Evolutionary conservation across 1,140 invertebrate genomes (phyloP), one percentile per base, ranked within the genome.

Genomic region (Lasioglossum baleicum): DNA sequence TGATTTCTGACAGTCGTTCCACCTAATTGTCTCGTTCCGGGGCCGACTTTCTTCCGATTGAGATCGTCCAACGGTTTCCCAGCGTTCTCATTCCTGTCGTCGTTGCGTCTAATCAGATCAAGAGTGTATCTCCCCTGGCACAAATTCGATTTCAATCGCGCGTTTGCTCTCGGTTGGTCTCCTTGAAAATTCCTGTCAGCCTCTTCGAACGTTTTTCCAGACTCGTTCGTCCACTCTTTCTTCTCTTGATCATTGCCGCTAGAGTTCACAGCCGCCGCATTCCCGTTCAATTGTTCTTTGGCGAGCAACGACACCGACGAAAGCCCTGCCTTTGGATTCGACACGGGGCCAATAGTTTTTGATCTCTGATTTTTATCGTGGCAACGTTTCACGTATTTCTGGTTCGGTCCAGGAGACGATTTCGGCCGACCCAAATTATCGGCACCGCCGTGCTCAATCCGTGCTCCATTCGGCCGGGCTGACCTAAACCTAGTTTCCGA

Each of bases 291-390:
- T 65, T 71, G 44, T 17, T 63, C 58, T n/a, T 22, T 56, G 22
- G 2, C 26, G 40, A 22, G 61, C 31, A 65, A 80, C 65, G 69
- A 31, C n/a, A 65, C 44, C n/a, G 4, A 22, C 22, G 61, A 60
- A 56, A 72, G 79, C 53, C 83, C 82, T n/a, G 40, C 63, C 44
- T 68, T 70, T n/a, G 66, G 53, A 42, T 7, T 68, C 11, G 35
- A 22, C 75, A 60, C 15, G 42, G 67, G 6, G 42, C 42, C 63
- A 31, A 31, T 22, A 3, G 48, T 35, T 2, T 7, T 42, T 2
- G 70, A 73, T 15, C 15, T 51, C 17, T n/a, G 60, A 13, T 8
- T 15, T 4, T 17, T 22, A 6, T 63, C 40, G n/a, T 51, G 53
- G 0, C 2, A 40, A 26, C 48, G 44, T 63, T 48, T 63, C 20